Conservation (phyloP, 2,888 invertebrate species). For the Eumacrocentrus americanus region DNA sequence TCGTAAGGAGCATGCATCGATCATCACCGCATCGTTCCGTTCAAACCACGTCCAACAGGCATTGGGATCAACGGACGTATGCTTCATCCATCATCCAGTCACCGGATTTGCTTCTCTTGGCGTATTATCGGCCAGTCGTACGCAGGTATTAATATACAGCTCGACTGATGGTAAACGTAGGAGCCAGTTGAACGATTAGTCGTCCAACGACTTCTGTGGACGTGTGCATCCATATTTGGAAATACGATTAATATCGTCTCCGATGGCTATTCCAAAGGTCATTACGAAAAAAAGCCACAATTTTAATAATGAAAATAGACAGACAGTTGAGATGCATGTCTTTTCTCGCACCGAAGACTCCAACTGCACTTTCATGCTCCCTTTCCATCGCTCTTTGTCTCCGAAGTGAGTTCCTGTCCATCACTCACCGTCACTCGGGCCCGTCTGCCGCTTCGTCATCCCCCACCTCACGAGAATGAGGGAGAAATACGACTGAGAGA, state of each 20-base stretch:
- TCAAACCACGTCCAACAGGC: slow-evolving; percentile 46
- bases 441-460: slow-evolving; percentile 46
- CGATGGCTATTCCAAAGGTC: too few relatives aligned
- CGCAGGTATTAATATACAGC: too few relatives aligned
- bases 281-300: too few relatives aligned
- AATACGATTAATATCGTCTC: too few relatives aligned
- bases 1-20: slow-evolving; percentile 55
- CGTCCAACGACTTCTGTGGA: slow-evolving; percentile 24
- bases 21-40: slow-evolving; percentile 57
- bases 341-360: background rate
- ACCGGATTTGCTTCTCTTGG: slow-evolving; percentile 48
- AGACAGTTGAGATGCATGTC: background rate
- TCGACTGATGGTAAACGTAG: slow-evolving; percentile 26
- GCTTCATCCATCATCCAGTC: slow-evolving; percentile 57
- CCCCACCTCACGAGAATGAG: slow-evolving; percentile 12
- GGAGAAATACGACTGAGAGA: slow-evolving; percentile 12
- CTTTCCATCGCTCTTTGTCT: slow-evolving; percentile 40
- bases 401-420: slow-evolving; percentile 49
- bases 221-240: too few relatives aligned
- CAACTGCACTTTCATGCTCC: slow-evolving; percentile 30
- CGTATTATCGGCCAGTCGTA: slow-evolving; percentile 35
- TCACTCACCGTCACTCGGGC: slow-evolving; percentile 53
- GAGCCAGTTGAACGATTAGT: slow-evolving; percentile 21
- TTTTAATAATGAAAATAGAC: background rate
- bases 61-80: slow-evolving; percentile 40